A percentile compares a stretch with the other conserved stretches of the same genome.
phyloP scores from a whole-genome alignment of 2,797 vertebrate genomes.

The Lagorchestes hirsutus region DNA sequence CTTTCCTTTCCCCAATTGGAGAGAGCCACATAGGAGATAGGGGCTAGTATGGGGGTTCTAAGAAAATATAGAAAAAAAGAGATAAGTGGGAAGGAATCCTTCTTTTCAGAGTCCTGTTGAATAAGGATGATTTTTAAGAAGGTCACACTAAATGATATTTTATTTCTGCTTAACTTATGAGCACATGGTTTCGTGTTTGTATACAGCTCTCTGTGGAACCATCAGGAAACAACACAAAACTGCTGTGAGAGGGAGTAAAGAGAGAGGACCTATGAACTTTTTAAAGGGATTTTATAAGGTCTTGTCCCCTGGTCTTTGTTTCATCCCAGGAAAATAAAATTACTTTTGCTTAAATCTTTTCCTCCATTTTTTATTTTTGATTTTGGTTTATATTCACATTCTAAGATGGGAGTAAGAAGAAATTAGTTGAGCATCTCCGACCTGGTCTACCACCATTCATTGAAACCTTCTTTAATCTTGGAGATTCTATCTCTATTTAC shows the following conservation, averaged over 20 bases:
- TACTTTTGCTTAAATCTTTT: neutral
- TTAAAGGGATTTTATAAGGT: neutral
- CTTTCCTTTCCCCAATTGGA: neutral
- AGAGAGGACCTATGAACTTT: neutral
- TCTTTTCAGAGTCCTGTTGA: too few relatives aligned
- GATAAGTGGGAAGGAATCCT: too few relatives aligned
- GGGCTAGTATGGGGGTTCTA: neutral
- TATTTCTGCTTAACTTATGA: neutral
- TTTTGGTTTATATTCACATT: neutral
- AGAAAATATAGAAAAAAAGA: neutral
- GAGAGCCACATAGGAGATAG: neutral
- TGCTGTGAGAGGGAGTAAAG: neutral
- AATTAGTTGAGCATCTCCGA: neutral
- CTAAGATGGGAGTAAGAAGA: neutral
- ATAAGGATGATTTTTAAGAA: neutral
- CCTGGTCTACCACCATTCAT: neutral
- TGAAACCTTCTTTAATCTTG: conserved; percentile 8
- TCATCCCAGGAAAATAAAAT: neutral
- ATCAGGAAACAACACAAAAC: neutral
- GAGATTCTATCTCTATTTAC: neutral
- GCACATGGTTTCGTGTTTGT: neutral
- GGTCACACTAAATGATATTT: neutral
- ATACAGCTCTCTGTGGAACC: neutral
- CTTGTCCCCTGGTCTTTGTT: too few relatives aligned
- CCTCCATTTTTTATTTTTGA: neutral